Evolutionary conservation across 2,113 vertebrate species (phyloP).

Genomic region (Ceyx margarethae): DNA sequence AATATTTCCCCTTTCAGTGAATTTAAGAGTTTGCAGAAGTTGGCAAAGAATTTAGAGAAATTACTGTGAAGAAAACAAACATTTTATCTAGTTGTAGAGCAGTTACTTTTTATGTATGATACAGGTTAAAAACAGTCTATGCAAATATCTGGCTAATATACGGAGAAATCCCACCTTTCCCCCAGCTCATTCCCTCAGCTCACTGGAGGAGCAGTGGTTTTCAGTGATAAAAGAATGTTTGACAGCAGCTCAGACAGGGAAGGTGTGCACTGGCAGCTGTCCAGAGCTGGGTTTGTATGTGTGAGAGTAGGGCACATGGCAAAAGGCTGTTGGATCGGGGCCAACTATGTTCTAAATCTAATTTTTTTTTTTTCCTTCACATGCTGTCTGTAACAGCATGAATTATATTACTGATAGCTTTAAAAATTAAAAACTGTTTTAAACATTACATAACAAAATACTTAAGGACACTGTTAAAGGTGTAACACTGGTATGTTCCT

Average conservation of each 20-base stretch:
- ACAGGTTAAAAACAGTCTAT: background rate
- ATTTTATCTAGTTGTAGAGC: background rate
- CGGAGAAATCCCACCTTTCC: background rate
- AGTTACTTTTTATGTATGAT: fast-evolving
- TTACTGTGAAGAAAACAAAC: background rate
- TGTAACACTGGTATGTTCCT: background rate
- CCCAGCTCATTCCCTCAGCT: background rate
- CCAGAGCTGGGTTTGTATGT: background rate
- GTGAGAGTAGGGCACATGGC: background rate
- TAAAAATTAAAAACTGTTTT: background rate
- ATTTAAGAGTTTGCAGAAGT: background rate
- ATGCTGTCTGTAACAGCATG: background rate
- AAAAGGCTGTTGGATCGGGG: background rate
- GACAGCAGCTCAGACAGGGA: background rate
- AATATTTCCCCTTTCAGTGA: background rate
- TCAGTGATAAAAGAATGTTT: background rate
- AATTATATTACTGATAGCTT: background rate
- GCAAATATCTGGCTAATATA: background rate
- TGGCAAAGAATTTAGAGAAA: background rate
- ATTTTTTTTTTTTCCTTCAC: background rate
- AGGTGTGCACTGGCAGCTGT: background rate
- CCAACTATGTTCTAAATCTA: background rate
- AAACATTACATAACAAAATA: background rate
- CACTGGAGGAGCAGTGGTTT: background rate
- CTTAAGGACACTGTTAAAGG: background rate